Evolutionary conservation across 1,140 invertebrate species (phyloP).

Genomic region (Hypothenemus hampei): DNA sequence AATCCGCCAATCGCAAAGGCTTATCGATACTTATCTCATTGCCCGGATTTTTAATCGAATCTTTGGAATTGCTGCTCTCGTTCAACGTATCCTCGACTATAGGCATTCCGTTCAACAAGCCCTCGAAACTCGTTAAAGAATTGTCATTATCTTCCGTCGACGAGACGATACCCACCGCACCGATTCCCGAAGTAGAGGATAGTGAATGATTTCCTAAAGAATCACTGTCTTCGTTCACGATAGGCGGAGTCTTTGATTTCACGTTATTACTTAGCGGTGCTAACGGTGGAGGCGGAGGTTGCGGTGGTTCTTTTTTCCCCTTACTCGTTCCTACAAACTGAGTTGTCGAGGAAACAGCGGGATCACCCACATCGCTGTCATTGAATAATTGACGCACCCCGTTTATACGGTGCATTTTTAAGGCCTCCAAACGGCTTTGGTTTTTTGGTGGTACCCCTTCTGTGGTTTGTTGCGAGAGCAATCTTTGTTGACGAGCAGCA

Average conservation of each 20-base stretch:
- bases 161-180: slow-evolving; percentile 45
- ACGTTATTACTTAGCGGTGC: slow-evolving; percentile 45
- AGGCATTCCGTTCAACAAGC: slow-evolving; percentile 56
- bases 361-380: slow-evolving; percentile 39
- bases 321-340: slow-evolving; percentile 37
- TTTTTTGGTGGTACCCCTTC: slow-evolving; percentile 33
- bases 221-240: slow-evolving; percentile 53
- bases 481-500: slow-evolving; percentile 57
- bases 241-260: slow-evolving; percentile 30
- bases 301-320: slow-evolving; percentile 49
- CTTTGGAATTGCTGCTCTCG: slow-evolving; percentile 51
- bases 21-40: slow-evolving; percentile 42
- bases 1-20: slow-evolving; percentile 61
- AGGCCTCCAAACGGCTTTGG: slow-evolving; percentile 40
- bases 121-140: slow-evolving; percentile 58
- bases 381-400: slow-evolving; percentile 43
- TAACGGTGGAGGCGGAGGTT: slow-evolving; percentile 49
- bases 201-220: slow-evolving; percentile 53
- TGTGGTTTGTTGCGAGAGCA: slow-evolving; percentile 51
- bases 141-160: slow-evolving; percentile 56
- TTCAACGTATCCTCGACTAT: slow-evolving; percentile 51
- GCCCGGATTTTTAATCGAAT: slow-evolving; percentile 47
- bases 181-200: slow-evolving; percentile 53
- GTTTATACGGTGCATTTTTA: slow-evolving; percentile 45
- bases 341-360: slow-evolving; percentile 40